phyloP scores from a whole-genome alignment of 2,888 invertebrate species.

The Nesidiocoris tenuis region DNA sequence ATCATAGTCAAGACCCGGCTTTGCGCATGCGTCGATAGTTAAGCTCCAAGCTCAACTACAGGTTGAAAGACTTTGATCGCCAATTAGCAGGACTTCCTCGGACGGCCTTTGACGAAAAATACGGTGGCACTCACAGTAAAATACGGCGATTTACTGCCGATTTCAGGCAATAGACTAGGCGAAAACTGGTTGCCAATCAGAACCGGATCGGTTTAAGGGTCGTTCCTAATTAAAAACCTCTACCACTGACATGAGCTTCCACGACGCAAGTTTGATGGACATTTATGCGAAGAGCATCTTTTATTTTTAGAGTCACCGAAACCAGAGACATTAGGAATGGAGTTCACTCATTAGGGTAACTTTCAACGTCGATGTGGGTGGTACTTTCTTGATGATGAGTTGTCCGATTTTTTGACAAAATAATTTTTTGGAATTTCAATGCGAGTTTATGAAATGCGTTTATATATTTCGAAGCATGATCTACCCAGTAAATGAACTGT shows the following conservation, averaged over 20 bases:
- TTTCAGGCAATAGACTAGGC: neutral
- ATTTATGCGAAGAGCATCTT: neutral
- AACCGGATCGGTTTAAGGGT: neutral
- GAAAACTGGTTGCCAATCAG: neutral
- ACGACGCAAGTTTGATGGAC: neutral
- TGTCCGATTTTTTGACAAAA: too few relatives aligned
- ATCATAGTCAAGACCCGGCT: slow-evolving; percentile 20
- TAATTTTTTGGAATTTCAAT: too few relatives aligned
- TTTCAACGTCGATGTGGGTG: too few relatives aligned
- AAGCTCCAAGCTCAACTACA: too few relatives aligned
- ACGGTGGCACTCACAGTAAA: slow-evolving; percentile 19
- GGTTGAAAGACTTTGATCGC: slow-evolving; percentile 21
- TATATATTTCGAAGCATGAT: too few relatives aligned
- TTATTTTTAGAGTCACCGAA: neutral
- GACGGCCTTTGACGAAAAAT: slow-evolving; percentile 4
- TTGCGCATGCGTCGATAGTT: neutral
- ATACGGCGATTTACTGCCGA: slow-evolving; percentile 26
- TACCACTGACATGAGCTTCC: neutral
- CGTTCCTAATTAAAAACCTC: neutral
- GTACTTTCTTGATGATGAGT: too few relatives aligned
- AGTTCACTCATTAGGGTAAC: too few relatives aligned
- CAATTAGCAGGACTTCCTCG: slow-evolving; percentile 19
- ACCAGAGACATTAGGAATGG: neutral
- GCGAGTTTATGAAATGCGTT: too few relatives aligned
- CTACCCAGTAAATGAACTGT: too few relatives aligned